These are phyloP conservation scores for Orchesella flavescens DNA, from an alignment of 2,888 invertebrate species.

Conservation along the genomic window DNA sequence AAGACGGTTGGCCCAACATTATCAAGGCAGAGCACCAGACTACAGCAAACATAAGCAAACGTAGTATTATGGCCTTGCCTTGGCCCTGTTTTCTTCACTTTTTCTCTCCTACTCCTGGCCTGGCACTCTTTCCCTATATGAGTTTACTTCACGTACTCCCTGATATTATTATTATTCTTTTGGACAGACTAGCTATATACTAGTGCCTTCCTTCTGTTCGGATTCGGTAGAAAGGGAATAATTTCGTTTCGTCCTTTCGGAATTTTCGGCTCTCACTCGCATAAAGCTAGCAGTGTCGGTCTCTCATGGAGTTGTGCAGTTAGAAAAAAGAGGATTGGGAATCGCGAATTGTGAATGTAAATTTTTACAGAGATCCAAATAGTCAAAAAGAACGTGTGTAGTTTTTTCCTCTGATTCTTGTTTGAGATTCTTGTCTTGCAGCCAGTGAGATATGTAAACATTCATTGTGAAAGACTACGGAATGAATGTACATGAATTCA, in stretches of 20 bases:
- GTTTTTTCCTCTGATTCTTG: not conserved
- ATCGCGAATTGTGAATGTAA: not conserved
- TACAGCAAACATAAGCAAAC: not conserved
- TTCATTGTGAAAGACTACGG: not conserved
- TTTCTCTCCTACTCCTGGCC: not conserved
- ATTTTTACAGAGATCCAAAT: not conserved
- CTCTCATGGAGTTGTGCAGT: not conserved
- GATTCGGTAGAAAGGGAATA: no score
- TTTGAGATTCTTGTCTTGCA: constrained; percentile 12
- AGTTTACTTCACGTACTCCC: not conserved
- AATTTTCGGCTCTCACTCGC: not conserved
- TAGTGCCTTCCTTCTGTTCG: no score
- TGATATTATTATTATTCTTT: no score
- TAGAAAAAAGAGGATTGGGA: not conserved
- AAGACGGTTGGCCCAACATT: not conserved
- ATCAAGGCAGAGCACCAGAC: no score
- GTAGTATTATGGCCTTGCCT: constrained; percentile 23
- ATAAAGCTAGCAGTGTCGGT: not conserved
- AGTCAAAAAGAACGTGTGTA: not conserved
- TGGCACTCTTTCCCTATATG: not conserved
- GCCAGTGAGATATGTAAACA: constrained; percentile 3
- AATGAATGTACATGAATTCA: not conserved
- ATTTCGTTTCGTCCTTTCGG: no score
- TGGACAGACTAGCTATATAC: no score
- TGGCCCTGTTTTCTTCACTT: constrained; percentile 25